phyloP scores from a whole-genome alignment of 2,888 invertebrate species.

The Himalopsyche japonica region DNA sequence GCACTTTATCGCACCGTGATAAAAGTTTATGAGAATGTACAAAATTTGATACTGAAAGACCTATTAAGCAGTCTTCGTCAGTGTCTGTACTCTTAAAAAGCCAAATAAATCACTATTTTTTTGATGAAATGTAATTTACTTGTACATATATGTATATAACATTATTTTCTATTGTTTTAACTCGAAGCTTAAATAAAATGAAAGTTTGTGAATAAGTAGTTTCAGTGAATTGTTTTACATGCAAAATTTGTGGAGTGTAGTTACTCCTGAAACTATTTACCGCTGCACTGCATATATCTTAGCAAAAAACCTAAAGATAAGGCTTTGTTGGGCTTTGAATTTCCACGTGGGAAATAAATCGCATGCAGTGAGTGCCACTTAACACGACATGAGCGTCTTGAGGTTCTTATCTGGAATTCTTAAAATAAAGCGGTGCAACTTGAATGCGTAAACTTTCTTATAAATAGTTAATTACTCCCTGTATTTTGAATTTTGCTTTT shows the following conservation, averaged over 20 bases:
- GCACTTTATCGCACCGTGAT: no score
- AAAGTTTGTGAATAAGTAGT: no score
- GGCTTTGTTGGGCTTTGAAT: constrained; percentile 18
- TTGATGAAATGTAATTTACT: no score
- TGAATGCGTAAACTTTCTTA: neutral
- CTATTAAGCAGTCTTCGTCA: no score
- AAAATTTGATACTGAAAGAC: no score
- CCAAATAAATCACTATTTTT: no score
- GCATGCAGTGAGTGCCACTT: constrained; percentile 21
- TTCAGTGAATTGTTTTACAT: neutral
- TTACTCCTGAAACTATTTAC: neutral
- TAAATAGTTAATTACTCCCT: neutral
- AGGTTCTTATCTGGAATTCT: constrained; percentile 6
- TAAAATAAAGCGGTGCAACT: constrained; percentile 5
- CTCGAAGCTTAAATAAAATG: no score
- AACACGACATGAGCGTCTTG: constrained; percentile 24
- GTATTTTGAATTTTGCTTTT: neutral
- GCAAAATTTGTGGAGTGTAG: neutral
- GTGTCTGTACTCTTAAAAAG: no score
- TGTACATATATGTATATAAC: no score
- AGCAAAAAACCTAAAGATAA: constrained; percentile 18
- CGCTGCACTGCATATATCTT: neutral
- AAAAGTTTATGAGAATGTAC: no score
- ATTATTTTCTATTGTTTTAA: no score
- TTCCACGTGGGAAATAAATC: constrained; percentile 18